Percentiles rank a stretch among this genome's conserved stretches.
Conservation (phyloP, 2,113 vertebrate genomes). For the Neogale vison region DNA sequence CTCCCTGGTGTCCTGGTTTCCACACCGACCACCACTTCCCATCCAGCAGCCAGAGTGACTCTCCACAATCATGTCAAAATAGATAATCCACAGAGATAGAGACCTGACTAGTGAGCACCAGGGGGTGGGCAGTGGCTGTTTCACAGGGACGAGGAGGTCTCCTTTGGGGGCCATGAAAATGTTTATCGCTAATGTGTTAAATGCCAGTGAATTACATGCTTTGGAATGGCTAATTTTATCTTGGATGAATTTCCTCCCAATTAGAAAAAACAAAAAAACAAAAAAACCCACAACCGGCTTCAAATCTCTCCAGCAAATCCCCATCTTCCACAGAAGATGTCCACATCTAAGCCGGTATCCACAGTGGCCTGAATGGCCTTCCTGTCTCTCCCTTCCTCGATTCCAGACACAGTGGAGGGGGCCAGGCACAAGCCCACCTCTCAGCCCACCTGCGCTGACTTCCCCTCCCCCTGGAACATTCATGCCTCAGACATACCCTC, state of each 20-base stretch:
- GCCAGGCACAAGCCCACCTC: not conserved
- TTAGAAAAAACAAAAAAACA: not conserved
- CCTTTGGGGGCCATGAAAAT: not conserved
- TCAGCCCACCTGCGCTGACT: fast-evolving
- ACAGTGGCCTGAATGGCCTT: not conserved
- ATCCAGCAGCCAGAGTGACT: not conserved
- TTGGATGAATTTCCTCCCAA: not conserved
- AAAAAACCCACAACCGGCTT: not conserved
- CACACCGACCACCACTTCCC: not conserved
- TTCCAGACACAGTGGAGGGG: not conserved
- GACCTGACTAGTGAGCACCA: not conserved
- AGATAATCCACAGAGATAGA: not conserved
- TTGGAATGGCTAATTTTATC: not conserved
- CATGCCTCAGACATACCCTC: not conserved
- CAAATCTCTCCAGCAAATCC: not conserved
- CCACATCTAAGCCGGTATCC: not conserved
- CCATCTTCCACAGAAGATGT: not conserved
- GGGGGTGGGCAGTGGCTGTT: not conserved
- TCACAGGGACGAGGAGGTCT: not conserved
- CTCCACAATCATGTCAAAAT: not conserved
- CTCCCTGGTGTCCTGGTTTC: not conserved
- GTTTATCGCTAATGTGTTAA: not conserved
- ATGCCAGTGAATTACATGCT: not conserved
- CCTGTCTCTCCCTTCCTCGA: not conserved
- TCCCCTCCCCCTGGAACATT: not conserved